Percentiles rank a stretch among this genome's conserved stretches.
Evolutionary conservation across 2,797 vertebrate species (phyloP).

Genomic region (Diglossa cyanea): DNA sequence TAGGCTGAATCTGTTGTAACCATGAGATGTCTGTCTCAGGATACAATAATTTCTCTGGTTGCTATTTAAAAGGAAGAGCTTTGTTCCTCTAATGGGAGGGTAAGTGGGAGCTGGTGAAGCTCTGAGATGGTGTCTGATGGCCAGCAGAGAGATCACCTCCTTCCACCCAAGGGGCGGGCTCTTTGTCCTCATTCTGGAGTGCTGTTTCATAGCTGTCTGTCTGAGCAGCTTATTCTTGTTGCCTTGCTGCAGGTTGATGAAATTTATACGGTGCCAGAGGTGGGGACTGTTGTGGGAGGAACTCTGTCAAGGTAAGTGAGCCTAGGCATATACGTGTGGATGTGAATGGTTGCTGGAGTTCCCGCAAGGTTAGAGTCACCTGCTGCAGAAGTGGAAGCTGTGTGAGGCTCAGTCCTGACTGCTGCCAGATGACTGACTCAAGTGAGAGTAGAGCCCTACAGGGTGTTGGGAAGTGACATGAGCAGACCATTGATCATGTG

Average conservation of each 20-base stretch:
- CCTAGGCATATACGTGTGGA: not conserved
- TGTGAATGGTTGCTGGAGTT: not conserved
- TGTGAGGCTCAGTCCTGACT: not conserved
- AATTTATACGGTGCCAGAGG: constrained; percentile 97
- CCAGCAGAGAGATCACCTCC: not conserved
- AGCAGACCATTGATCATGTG: not conserved
- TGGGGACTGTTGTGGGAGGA: constrained; percentile 97
- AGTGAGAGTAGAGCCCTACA: not conserved
- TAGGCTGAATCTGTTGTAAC: not conserved
- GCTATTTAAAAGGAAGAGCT: not conserved
- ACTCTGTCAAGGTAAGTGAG: constrained; percentile 91
- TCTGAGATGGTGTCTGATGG: not conserved
- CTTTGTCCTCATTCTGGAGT: not conserved
- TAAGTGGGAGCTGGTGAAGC: not conserved
- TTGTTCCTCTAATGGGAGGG: not conserved
- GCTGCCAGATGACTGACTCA: not conserved
- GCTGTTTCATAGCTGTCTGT: not conserved
- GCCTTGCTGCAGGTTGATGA: constrained; percentile 89
- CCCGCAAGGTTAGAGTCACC: not conserved
- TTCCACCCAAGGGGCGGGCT: not conserved
- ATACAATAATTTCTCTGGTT: not conserved
- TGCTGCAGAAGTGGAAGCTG: not conserved
- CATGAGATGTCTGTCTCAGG: not conserved
- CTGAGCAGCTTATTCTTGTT: constrained; percentile 52
- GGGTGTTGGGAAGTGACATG: not conserved